Evolutionary conservation across 1,140 invertebrate species (phyloP), one percentile per base, ranked within the genome.

Genomic region (Vanessa atalanta): DNA sequence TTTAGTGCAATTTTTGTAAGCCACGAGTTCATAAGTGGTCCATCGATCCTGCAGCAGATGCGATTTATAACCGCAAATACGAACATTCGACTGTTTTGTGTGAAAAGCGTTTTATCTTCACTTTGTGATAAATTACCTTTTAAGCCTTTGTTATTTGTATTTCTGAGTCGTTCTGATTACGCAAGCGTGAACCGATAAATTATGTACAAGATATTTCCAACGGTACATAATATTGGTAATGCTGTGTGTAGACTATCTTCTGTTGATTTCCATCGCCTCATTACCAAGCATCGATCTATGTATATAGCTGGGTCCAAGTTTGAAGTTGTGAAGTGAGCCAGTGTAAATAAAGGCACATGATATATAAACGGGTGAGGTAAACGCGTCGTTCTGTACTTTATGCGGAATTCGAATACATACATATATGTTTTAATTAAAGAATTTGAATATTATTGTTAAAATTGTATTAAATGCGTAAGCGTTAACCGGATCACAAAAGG

Each of bases 1-100:
- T 57, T 31, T 57, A 26, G 53, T 57, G 12, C 11, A 26, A 13
- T 57, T 57, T 57, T 20, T 13, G 23, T 57, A 57, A 23, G 13
- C 20, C 53, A 57, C 15, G 12, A 57, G 53, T 57, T 23, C 53
- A 57, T 57, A 57, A 57, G 53, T 57, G 53, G 53, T 16, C 53
- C 53, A 57, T 57, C 53, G 53, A 57, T 57, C 53, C 16, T 13
- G 20, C 20, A 26, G 9, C 53, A 57, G 53, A 57, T 57, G 53
- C 53, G 53, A 57, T 57, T 57, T 57, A 57, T 57, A 57, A 57
- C 53, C 16, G 20, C 53, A 23, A 57, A 57, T 57, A 23, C 53
- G 53, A 57, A 9, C 53, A 57, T 3, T 57, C 16, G 13, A 16
- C n/a, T 57, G 53, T 57, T 57, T 16, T 26, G 53, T 53, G n/a